Percentiles rank a stretch among this genome's conserved stretches.
Evolutionary conservation across 2,888 invertebrate species (phyloP).

Genomic region (Heliconius ethilla): DNA sequence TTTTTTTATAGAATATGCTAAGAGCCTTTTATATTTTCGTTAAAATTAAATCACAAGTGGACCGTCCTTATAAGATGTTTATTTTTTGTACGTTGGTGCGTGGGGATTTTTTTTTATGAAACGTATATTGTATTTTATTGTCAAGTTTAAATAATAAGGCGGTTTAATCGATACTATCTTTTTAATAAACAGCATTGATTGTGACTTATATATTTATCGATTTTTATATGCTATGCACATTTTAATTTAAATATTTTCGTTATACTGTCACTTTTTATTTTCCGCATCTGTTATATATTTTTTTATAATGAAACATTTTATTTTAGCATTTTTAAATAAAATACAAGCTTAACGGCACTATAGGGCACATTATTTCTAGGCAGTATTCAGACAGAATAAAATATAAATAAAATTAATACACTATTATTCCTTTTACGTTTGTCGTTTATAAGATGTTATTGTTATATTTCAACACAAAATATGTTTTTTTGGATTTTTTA

Average conservation of each 20-base stretch:
- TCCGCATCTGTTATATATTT: not conserved
- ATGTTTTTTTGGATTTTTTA: not conserved
- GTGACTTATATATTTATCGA: not conserved
- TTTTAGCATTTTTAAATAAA: not conserved
- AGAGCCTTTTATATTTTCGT: not conserved
- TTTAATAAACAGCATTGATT: not conserved
- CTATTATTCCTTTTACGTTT: not conserved
- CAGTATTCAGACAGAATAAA: no score
- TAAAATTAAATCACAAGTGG: conserved; percentile 12
- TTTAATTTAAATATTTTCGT: not conserved
- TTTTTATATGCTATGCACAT: not conserved
- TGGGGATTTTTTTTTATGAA: not conserved
- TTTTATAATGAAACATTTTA: not conserved
- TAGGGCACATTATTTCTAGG: not conserved
- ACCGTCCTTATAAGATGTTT: conserved; percentile 23
- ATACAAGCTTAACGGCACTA: not conserved
- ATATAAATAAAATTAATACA: not conserved
- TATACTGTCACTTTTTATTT: not conserved
- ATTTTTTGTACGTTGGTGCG: not conserved
- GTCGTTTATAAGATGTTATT: not conserved
- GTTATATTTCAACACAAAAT: not conserved
- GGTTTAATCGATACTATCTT: not conserved
- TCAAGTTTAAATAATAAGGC: not conserved
- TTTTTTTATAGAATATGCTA: conserved; percentile 1
- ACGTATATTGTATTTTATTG: not conserved